A percentile compares a stretch with the other conserved stretches of the same genome.
These are phyloP conservation scores for Xestia rhomboidea DNA, from an alignment of 2,888 invertebrate genomes.

Conservation along the genomic window DNA sequence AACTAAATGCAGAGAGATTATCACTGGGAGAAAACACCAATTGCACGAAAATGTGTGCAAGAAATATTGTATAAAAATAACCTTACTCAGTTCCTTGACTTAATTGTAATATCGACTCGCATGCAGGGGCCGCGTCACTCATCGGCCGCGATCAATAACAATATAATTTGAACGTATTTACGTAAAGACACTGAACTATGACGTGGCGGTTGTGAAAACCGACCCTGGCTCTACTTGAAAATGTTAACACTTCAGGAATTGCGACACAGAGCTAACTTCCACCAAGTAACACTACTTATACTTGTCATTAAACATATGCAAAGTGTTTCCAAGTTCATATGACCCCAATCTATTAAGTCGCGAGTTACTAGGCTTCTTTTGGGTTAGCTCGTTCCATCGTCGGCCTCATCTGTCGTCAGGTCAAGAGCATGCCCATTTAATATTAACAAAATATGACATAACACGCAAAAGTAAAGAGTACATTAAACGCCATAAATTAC, in stretches of 20 bases:
- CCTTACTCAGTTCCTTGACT: constrained; percentile 64
- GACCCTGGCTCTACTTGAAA: constrained; percentile 52
- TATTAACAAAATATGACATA: no score
- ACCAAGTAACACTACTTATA: background rate
- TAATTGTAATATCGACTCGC: constrained; percentile 58
- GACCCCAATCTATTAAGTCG: no score
- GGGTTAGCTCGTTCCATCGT: no score
- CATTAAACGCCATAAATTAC: background rate
- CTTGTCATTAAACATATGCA: background rate
- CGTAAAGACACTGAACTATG: constrained; percentile 55
- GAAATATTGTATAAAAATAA: constrained; percentile 62
- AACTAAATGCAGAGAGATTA: constrained; percentile 53
- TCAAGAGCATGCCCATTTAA: no score
- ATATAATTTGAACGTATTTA: constrained; percentile 56
- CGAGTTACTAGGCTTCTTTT: no score
- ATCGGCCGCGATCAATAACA: constrained; percentile 53
- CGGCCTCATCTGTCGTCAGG: no score
- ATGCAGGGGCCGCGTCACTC: constrained; percentile 53
- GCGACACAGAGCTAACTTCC: constrained; percentile 19
- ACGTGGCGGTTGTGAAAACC: constrained; percentile 53
- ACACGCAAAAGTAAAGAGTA: background rate
- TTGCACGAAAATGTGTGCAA: constrained; percentile 59
- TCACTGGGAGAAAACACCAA: constrained; percentile 53
- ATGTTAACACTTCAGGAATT: constrained; percentile 57
- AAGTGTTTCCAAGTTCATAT: no score